Conservation (phyloP, 2,888 invertebrate genomes). For the Tethea ocularis region DNA sequence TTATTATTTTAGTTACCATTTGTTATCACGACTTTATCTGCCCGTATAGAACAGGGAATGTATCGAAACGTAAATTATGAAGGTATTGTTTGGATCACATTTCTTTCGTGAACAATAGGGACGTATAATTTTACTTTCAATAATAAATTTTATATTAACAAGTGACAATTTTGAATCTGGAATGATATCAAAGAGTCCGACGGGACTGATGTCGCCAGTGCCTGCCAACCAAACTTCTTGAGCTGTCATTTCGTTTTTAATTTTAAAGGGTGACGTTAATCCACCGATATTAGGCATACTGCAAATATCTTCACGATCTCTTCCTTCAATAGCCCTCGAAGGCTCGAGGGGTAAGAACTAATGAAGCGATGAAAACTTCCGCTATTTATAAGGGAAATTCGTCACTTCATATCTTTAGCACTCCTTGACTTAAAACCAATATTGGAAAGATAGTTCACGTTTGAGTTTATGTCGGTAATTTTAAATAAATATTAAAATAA, state of each 20-base stretch:
- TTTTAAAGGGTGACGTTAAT: slow-evolving; percentile 75
- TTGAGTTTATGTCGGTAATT: neutral
- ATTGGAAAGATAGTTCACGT: slow-evolving; percentile 5
- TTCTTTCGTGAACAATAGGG: slow-evolving; percentile 76
- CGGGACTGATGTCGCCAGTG: slow-evolving; percentile 10
- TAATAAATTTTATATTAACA: slow-evolving; percentile 78
- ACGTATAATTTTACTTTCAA: slow-evolving; percentile 69
- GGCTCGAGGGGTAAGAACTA: slow-evolving; percentile 57
- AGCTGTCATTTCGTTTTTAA: slow-evolving; percentile 70
- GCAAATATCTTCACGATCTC: slow-evolving; percentile 63
- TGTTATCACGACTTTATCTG: slow-evolving; percentile 83
- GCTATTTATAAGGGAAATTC: slow-evolving; percentile 42
- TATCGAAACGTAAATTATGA: slow-evolving; percentile 82
- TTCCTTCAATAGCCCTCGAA: slow-evolving; percentile 49
- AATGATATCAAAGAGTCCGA: slow-evolving; percentile 34
- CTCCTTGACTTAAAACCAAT: slow-evolving; percentile 17
- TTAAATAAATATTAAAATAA: no score
- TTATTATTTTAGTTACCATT: slow-evolving; percentile 84
- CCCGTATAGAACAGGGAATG: slow-evolving; percentile 68
- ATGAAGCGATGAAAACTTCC: slow-evolving; percentile 64
- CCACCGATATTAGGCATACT: slow-evolving; percentile 70
- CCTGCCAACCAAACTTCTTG: slow-evolving; percentile 23
- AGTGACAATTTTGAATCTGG: slow-evolving; percentile 42
- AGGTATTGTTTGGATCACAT: slow-evolving; percentile 77
- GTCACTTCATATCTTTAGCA: slow-evolving; percentile 28